Conservation (phyloP, 2,797 vertebrate genomes). For the Mycteria americana region DNA sequence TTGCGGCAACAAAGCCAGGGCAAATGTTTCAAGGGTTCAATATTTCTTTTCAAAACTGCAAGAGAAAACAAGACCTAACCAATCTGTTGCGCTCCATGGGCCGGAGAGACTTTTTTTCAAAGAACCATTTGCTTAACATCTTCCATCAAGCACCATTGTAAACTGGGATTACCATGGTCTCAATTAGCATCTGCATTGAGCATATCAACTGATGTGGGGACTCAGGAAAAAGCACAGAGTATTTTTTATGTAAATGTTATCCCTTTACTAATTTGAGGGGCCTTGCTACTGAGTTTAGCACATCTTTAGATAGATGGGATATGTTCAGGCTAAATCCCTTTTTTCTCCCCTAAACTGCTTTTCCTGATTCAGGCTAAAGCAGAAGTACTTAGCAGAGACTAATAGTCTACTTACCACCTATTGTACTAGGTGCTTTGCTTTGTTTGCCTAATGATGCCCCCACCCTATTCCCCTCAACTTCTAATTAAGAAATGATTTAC, state of each 20-base stretch:
- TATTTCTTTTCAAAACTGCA: not conserved
- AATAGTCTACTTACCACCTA: not conserved
- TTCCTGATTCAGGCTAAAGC: not conserved
- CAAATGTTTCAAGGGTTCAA: not conserved
- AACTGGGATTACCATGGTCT: not conserved
- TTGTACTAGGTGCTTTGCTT: not conserved
- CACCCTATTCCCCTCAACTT: not conserved
- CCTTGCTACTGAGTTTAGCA: not conserved
- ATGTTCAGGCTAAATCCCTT: not conserved
- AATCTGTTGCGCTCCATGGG: not conserved
- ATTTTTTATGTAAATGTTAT: not conserved
- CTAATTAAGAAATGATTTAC: not conserved
- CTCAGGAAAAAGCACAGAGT: not conserved
- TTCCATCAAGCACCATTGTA: not conserved
- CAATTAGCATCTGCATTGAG: not conserved
- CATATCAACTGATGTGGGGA: not conserved
- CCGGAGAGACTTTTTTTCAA: not conserved
- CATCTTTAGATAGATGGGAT: not conserved
- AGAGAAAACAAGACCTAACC: not conserved
- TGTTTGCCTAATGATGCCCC: constrained; percentile 27
- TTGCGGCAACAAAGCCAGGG: not conserved
- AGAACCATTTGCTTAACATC: not conserved
- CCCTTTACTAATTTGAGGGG: not conserved
- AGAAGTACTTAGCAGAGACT: not conserved
- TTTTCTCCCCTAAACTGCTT: not conserved